phyloP scores from a whole-genome alignment of 2,113 vertebrate species.

The Lepus europaeus region DNA sequence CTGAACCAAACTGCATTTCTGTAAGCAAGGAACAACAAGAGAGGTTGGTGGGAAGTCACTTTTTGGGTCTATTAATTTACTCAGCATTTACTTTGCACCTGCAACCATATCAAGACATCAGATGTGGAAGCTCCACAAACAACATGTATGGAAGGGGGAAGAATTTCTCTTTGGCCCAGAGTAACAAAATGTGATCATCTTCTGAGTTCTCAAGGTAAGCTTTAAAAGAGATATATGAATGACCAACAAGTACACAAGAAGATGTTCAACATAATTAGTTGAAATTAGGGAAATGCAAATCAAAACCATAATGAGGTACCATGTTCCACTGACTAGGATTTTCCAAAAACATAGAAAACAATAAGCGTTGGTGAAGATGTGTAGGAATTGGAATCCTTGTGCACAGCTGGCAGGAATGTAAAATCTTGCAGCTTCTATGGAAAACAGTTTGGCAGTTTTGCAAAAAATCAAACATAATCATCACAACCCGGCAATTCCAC shows the following conservation, averaged over 20 bases:
- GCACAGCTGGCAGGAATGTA: not conserved
- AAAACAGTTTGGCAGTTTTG: slow-evolving; percentile 10
- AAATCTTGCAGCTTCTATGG: not conserved
- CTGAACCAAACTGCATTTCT: not conserved
- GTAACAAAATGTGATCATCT: not conserved
- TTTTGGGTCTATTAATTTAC: slow-evolving; percentile 3
- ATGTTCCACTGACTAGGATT: not conserved
- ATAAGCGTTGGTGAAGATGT: not conserved
- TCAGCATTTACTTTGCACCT: slow-evolving; percentile 2
- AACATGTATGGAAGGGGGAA: not conserved
- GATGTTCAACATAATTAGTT: not conserved
- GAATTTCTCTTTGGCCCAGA: not conserved
- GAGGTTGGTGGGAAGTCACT: not conserved
- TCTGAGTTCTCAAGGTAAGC: slow-evolving; percentile 11
- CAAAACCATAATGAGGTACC: not conserved
- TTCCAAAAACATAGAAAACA: not conserved
- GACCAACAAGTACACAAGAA: not conserved
- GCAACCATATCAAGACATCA: not conserved
- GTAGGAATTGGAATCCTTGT: not conserved
- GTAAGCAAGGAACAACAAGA: slow-evolving; percentile 6
- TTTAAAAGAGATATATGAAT: not conserved
- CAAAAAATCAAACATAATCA: slow-evolving; percentile 30
- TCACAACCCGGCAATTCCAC: not conserved
- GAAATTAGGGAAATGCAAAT: slow-evolving; percentile 5
- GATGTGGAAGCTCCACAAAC: not conserved